phyloP scores from a whole-genome alignment of 2,888 invertebrate species.

The Sesamia inferens region DNA sequence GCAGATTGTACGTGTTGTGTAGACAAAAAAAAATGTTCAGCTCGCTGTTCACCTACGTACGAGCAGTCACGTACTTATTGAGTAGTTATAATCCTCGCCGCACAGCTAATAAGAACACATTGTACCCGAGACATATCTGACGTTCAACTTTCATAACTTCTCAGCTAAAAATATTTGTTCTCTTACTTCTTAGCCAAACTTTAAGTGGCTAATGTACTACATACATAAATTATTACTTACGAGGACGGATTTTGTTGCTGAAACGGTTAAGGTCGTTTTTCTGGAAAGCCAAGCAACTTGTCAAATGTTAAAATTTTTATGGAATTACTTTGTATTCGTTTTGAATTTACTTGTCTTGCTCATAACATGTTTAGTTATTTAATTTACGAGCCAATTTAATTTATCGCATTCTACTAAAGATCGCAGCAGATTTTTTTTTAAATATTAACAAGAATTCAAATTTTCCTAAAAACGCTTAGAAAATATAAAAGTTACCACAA shows the following conservation, averaged over 20 bases:
- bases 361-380: neutral
- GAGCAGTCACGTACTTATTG: conserved; percentile 67
- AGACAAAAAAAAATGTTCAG: conserved; percentile 42
- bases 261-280: conserved; percentile 31
- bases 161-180: conserved; percentile 52
- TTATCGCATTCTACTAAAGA: neutral
- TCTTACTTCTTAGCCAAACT: conserved; percentile 53
- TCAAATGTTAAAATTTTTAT: conserved; percentile 1
- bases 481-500: conserved; percentile 16
- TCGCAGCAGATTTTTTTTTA: neutral
- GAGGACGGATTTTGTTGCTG: conserved; percentile 43
- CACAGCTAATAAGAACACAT: conserved; percentile 68
- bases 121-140: conserved; percentile 64
- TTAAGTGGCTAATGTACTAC: conserved; percentile 57
- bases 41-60: conserved; percentile 30
- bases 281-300: conserved; percentile 2
- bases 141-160: conserved; percentile 62
- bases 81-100: conserved; percentile 62
- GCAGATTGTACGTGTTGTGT: conserved; percentile 31
- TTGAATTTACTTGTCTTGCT: neutral
- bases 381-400: neutral
- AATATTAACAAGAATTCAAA: neutral
- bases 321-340: neutral
- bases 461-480: conserved; percentile 14
- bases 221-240: conserved; percentile 57